Conservation (phyloP, 2,888 invertebrate genomes). For the Calameuta idolon region DNA sequence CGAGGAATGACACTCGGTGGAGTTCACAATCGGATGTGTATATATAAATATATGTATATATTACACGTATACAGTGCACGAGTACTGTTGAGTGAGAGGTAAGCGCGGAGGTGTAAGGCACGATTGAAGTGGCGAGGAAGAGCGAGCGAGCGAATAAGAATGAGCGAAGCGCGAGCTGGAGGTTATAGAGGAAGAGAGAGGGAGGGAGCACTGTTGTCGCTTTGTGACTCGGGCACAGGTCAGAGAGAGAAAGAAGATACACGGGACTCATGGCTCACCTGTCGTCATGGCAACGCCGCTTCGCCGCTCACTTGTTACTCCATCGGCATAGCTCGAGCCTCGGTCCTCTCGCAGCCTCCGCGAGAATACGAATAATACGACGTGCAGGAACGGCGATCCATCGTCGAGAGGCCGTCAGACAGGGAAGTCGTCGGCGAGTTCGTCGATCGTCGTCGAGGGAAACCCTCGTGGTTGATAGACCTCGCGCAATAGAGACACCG, state of each 20-base stretch:
- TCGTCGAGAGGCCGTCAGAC: slow-evolving; percentile 27
- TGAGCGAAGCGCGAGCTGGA: slow-evolving; percentile 6
- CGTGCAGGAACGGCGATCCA: slow-evolving; percentile 41
- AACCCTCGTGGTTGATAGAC: background rate
- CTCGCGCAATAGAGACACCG: background rate
- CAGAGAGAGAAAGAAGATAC: slow-evolving; percentile 9
- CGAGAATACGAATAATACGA: slow-evolving; percentile 48
- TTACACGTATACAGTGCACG: background rate
- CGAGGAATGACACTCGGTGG: slow-evolving; percentile 12
- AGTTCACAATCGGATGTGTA: background rate
- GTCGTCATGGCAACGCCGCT: slow-evolving; percentile 67
- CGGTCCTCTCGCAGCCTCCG: slow-evolving; percentile 58
- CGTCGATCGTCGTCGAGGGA: background rate
- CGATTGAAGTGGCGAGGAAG: slow-evolving; percentile 15
- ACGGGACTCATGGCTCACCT: slow-evolving; percentile 61
- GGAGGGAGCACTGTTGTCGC: slow-evolving; percentile 20
- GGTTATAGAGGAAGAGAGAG: slow-evolving; percentile 11
- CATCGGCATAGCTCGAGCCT: slow-evolving; percentile 58
- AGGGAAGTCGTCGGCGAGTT: background rate
- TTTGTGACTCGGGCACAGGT: slow-evolving; percentile 7
- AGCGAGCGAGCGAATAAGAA: slow-evolving; percentile 10
- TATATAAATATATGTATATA: background rate
- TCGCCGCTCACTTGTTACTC: slow-evolving; percentile 66
- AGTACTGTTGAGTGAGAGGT: slow-evolving; percentile 1
- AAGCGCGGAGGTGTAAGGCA: slow-evolving; percentile 14